Evolutionary conservation across 2,797 vertebrate species (phyloP).

Genomic region (Myoxocephalus aenaeus): DNA sequence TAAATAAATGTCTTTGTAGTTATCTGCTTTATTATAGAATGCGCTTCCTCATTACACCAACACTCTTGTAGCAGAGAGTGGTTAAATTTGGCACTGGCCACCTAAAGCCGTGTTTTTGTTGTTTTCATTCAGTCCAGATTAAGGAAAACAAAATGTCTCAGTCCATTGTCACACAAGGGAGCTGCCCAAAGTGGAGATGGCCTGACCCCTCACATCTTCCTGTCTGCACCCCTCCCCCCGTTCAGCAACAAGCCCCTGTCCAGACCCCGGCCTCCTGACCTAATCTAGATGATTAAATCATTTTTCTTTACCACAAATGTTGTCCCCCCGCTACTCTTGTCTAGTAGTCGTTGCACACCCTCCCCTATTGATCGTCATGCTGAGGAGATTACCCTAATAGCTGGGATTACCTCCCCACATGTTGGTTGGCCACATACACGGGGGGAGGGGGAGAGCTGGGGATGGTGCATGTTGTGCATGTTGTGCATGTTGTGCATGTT

Average conservation of each 20-base stretch:
- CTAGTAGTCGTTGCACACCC: slow-evolving; percentile 74
- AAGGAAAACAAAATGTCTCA: slow-evolving; percentile 26
- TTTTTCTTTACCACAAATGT: slow-evolving; percentile 84
- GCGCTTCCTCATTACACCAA: neutral
- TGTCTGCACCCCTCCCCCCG: slow-evolving; percentile 69
- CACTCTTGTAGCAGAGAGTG: neutral
- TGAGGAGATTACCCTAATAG: slow-evolving; percentile 89
- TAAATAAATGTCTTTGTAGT: neutral
- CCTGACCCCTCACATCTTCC: slow-evolving; percentile 71
- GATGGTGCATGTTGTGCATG: slow-evolving; percentile 62
- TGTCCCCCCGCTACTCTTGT: slow-evolving; percentile 72
- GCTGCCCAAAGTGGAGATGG: slow-evolving; percentile 65
- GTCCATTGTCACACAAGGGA: slow-evolving; percentile 54
- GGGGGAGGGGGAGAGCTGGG: slow-evolving; percentile 36
- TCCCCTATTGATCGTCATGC: slow-evolving; percentile 86
- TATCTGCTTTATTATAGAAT: neutral
- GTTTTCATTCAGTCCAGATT: slow-evolving; percentile 23
- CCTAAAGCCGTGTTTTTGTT: slow-evolving; percentile 2
- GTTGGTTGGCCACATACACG: slow-evolving; percentile 83
- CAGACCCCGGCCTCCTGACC: slow-evolving; percentile 76
- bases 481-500: slow-evolving; percentile 47
- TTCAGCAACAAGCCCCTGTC: slow-evolving; percentile 63
- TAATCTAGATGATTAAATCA: slow-evolving; percentile 86
- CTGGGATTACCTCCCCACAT: slow-evolving; percentile 88
- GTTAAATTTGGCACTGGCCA: neutral